Evolutionary conservation across 2,888 invertebrate species (phyloP).

Genomic region (Ormia ochracea): DNA sequence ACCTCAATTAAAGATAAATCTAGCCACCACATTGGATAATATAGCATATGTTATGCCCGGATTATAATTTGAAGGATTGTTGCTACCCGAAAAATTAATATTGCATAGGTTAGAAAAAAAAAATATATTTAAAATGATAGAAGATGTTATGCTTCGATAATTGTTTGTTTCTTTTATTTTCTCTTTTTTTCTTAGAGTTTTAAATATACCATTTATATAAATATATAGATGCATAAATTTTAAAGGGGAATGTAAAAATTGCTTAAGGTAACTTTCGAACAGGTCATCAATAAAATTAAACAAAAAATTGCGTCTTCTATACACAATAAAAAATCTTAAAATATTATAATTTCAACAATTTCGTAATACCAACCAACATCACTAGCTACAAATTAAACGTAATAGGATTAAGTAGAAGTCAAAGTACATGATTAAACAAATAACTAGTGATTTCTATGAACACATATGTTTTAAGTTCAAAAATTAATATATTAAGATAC

Average conservation of each 20-base stretch:
- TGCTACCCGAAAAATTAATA: background rate
- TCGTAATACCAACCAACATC: conserved; percentile 50
- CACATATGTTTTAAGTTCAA: conserved; percentile 9
- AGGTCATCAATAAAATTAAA: conserved; percentile 40
- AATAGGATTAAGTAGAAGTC: conserved; percentile 45
- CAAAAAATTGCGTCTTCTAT: background rate
- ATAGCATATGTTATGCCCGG: conserved; percentile 97
- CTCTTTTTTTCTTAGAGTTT: conserved; percentile 10
- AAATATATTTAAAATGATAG: background rate
- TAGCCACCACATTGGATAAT: conserved; percentile 88
- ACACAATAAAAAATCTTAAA: conserved; percentile 25
- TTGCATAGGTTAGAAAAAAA: background rate
- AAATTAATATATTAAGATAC: conserved; percentile 3
- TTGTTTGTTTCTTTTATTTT: conserved; percentile 8
- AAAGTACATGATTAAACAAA: conserved; percentile 22
- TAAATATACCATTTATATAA: conserved; percentile 21
- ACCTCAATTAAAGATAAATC: conserved; percentile 79
- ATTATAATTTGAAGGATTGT: conserved; percentile 75
- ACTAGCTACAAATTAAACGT: conserved; percentile 52
- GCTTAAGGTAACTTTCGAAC: conserved; percentile 51
- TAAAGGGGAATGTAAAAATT: conserved; percentile 45
- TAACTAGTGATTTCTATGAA: conserved; percentile 37
- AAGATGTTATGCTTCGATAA: background rate
- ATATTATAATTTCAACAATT: conserved; percentile 51
- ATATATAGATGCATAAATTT: conserved; percentile 5